Percentiles rank a stretch among this genome's conserved stretches.
Evolutionary conservation across 2,113 vertebrate species (phyloP).

Genomic region (Corvus cornix): DNA sequence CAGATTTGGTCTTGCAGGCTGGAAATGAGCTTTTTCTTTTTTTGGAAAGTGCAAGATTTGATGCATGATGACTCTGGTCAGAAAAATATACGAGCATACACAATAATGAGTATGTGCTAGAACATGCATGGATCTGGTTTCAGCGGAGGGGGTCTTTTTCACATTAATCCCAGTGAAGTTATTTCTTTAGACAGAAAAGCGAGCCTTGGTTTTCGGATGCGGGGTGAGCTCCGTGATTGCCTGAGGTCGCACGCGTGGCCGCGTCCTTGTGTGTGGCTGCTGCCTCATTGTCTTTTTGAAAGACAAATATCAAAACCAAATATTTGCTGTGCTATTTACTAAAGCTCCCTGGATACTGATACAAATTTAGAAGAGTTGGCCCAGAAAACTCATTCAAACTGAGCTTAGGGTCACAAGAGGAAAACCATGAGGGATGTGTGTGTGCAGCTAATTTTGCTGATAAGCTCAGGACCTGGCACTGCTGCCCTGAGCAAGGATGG

Average conservation of each 20-base stretch:
- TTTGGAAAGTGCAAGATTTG: conserved; percentile 28
- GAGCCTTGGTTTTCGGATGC: fast-evolving
- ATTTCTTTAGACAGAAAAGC: not conserved
- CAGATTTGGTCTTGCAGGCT: conserved; percentile 10
- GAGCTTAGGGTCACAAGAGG: not conserved
- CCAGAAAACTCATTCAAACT: not conserved
- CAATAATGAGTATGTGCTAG: not conserved
- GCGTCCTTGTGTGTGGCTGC: not conserved
- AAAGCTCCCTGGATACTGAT: conserved; percentile 41
- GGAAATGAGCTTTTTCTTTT: conserved; percentile 42
- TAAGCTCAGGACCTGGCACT: not conserved
- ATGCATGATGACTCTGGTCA: not conserved
- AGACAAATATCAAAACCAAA: conserved; percentile 32
- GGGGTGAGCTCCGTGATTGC: fast-evolving
- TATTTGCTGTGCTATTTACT: conserved; percentile 52
- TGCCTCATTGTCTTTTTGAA: conserved; percentile 23
- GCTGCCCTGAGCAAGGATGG: not conserved
- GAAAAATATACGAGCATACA: not conserved
- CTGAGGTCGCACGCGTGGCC: not conserved
- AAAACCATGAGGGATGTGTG: not conserved
- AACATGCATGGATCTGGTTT: not conserved
- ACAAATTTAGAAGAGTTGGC: conserved; percentile 42
- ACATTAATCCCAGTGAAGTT: not conserved
- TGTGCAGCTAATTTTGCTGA: not conserved
- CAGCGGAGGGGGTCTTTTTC: not conserved